phyloP scores from a whole-genome alignment of 2,113 vertebrate genomes.

The Sciurus niger region DNA sequence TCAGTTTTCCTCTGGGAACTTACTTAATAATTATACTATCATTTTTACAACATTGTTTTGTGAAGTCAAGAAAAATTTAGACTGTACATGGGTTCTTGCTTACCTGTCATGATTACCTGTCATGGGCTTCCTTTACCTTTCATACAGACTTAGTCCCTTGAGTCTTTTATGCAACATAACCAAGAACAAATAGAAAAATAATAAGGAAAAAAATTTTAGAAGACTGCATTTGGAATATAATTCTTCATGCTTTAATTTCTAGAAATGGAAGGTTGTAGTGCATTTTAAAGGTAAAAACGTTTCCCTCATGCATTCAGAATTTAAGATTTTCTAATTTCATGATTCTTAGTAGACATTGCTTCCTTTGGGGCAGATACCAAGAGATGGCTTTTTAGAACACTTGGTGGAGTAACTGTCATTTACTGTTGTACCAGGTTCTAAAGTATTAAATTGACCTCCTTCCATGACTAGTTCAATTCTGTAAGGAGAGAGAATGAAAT shows the following conservation, averaged over 20 bases:
- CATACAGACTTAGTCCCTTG: no score
- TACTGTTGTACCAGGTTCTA: background rate
- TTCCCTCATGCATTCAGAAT: background rate
- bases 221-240: slow-evolving; percentile 43
- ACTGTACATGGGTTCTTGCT: no score
- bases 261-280: background rate
- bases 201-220: no score
- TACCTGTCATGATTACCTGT: no score
- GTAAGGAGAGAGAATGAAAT: slow-evolving; percentile 23
- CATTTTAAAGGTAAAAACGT: slow-evolving; percentile 54
- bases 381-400: slow-evolving; percentile 13
- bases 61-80: no score
- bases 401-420: background rate
- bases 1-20: no score
- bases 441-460: slow-evolving; percentile 33
- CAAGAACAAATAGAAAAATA: no score
- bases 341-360: background rate
- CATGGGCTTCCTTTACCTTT: no score
- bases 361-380: background rate
- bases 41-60: no score
- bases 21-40: no score
- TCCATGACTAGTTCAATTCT: background rate
- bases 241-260: background rate
- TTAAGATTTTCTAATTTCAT: no score
- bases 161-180: no score